Percentiles rank a stretch among this genome's conserved stretches.
Conservation (phyloP, 1,140 invertebrate genomes). For the Portunus trituberculatus region DNA sequence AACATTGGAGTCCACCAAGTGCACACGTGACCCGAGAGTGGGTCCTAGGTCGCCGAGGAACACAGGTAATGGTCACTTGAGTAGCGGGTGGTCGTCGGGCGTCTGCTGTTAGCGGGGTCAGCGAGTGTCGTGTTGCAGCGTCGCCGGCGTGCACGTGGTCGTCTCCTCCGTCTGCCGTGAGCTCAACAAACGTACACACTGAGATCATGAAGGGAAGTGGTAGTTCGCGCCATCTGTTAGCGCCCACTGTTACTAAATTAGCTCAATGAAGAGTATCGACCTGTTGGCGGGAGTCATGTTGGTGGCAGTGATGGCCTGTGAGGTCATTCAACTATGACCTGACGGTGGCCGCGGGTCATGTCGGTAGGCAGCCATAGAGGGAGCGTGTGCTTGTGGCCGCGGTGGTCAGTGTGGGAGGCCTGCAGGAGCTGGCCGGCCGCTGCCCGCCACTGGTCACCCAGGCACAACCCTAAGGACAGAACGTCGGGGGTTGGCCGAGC, state of each 20-base stretch:
- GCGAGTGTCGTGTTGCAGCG: neutral
- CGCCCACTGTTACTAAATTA: constrained; percentile 63
- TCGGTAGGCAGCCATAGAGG: constrained; percentile 64
- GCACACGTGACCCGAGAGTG: neutral
- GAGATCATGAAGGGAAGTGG: constrained; percentile 43
- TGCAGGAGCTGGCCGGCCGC: constrained; percentile 55
- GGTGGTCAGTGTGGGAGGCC: constrained; percentile 69
- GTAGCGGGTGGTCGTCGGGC: neutral
- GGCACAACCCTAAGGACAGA: constrained; percentile 52
- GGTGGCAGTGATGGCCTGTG: constrained; percentile 58
- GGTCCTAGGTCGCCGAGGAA: neutral
- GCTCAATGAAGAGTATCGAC: constrained; percentile 70
- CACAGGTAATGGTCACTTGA: constrained; percentile 35
- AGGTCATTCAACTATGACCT: constrained; percentile 71
- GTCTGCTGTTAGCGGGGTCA: neutral
- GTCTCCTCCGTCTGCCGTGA: neutral
- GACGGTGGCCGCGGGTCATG: constrained; percentile 67
- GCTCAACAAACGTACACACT: constrained; percentile 47
- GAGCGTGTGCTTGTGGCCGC: constrained; percentile 62
- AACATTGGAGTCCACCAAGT: neutral
- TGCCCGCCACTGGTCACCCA: constrained; percentile 61
- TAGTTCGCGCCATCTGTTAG: constrained; percentile 72
- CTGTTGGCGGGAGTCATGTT: constrained; percentile 58
- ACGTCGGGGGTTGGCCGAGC: constrained; percentile 54
- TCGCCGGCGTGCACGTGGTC: constrained; percentile 37